Base-by-base conservation (phyloP, 1,140 invertebrate species). In the Caerostris extrusa region DNA sequence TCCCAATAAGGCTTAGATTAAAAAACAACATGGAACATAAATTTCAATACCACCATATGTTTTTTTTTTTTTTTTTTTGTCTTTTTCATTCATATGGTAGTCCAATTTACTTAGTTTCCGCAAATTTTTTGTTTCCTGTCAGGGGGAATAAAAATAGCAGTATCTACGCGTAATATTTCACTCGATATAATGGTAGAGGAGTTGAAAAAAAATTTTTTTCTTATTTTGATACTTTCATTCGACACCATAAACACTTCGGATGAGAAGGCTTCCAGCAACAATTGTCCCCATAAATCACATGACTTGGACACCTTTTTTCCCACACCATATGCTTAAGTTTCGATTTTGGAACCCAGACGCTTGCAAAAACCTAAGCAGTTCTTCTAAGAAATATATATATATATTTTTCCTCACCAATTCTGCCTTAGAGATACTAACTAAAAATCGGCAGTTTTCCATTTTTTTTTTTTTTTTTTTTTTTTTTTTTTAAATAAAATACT, bases 221-320 rank as follows among this genome's bases (percentile, higher is more conserved):
- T 8, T n/a, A n/a, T 67, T 67, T 67, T 5, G 61, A 67, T 67
- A 67, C 50, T 81, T 81, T 81, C 19, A 81, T 81, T 81, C 71
- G 71, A 81, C 71, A 34, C 71, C 71, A 14, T 81, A 81, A 81
- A 81, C 19, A 81, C 19, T 19, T 10, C 4, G 71, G 19, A 81
- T 81, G 50, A 81, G 71, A 8, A 81, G 71, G 14, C 19, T 53
- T 53, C 71, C 71, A 50, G 19, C 71, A 81, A 81, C 71, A 81
- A 81, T 81, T 81, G 71, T 81, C 19, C 19, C 34, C 71, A 81
- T 81, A 81, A 81, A 53, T 81, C 71, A 81, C 71, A 53, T 53
- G 17, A 53, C 71, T 53, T 10, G 19, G 5, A 14, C 71, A 53
- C 8, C 71, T 10, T 53, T 50, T 14, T 19, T 81, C 1, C 71